phyloP scores from a whole-genome alignment of 2,888 invertebrate genomes.

The Cistogaster globosa region DNA sequence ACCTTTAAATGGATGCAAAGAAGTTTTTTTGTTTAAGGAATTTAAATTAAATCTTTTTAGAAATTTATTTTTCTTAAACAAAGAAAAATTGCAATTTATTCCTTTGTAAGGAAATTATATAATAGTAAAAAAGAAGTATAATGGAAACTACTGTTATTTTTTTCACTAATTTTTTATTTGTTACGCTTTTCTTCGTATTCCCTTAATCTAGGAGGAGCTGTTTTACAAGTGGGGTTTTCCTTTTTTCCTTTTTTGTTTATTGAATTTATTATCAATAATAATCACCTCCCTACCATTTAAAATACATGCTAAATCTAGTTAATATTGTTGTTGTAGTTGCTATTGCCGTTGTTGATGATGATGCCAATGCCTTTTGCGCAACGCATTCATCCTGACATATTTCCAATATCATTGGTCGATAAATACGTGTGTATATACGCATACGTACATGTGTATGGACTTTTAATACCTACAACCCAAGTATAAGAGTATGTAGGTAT shows the following conservation, averaged over 20 bases:
- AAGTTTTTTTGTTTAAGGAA: no score
- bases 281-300: constrained; percentile 42
- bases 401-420: constrained; percentile 83
- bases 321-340: constrained; percentile 36
- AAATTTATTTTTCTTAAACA: no score
- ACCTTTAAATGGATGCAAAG: no score
- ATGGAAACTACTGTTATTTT: no score
- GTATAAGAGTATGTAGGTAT: not conserved
- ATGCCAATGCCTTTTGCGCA: constrained; percentile 72
- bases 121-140: no score
- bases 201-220: constrained; percentile 54
- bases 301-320: constrained; percentile 16
- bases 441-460: not conserved
- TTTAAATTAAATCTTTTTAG: no score
- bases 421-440: constrained; percentile 69
- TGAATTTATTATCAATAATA: constrained; percentile 65
- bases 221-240: constrained; percentile 28
- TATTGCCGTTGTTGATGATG: constrained; percentile 59
- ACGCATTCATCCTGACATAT: constrained; percentile 80
- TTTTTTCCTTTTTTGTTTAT: constrained; percentile 54
- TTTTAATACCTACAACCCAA: constrained; percentile 31
- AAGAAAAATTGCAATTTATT: no score
- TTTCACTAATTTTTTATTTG: not conserved
- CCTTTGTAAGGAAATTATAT: no score
- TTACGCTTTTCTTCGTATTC: constrained; percentile 16